phyloP scores from a whole-genome alignment of 92 coral and sea anemone species.

The Phenganax marumi region DNA sequence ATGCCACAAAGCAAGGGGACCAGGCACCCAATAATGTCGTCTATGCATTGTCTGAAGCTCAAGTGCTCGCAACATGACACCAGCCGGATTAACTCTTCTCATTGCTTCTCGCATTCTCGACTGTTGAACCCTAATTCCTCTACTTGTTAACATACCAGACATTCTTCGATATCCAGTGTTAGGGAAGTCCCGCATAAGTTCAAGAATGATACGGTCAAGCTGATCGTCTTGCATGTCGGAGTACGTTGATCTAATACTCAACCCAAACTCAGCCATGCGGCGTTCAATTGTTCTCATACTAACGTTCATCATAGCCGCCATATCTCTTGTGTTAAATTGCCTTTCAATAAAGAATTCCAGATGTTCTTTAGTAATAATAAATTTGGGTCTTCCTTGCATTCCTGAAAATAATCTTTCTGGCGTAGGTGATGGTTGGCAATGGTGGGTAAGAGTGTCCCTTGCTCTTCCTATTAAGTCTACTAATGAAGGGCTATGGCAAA shows the following conservation, averaged over 20 bases:
- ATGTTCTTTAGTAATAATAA: background rate
- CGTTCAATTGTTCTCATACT: background rate
- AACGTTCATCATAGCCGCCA: background rate
- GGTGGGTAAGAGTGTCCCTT: background rate
- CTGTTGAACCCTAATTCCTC: background rate
- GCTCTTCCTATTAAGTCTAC: background rate
- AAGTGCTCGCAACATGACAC: background rate
- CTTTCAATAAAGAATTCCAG: background rate
- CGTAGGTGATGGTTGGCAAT: background rate
- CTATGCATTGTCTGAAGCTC: background rate
- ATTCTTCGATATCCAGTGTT: background rate
- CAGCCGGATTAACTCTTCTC: constrained; percentile 3
- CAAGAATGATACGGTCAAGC: background rate
- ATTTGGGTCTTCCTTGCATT: background rate
- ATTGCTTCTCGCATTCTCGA: background rate
- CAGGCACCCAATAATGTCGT: background rate
- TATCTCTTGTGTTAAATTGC: background rate
- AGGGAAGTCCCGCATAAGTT: background rate
- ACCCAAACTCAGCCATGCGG: constrained; percentile 12
- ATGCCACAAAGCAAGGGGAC: no score
- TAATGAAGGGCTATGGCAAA: background rate
- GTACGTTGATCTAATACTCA: background rate
- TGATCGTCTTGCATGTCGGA: no score
- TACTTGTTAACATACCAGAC: background rate
- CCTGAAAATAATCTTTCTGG: background rate